phyloP scores from a whole-genome alignment of 1,140 invertebrate species.

The Polypedilum vanderplanki region DNA sequence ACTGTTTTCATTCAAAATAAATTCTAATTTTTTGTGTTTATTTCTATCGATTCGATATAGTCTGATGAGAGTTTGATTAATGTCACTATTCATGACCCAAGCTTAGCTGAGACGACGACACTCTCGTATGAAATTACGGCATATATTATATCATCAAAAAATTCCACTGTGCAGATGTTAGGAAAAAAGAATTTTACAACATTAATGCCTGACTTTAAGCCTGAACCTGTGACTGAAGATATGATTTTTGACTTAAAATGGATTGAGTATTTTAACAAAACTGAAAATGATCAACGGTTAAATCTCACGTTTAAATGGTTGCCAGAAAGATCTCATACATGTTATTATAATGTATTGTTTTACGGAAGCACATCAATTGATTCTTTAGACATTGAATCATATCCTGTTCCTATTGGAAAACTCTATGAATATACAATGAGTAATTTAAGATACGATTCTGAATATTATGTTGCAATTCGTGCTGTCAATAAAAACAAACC shows the following conservation, averaged over 20 bases:
- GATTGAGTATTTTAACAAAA: background rate
- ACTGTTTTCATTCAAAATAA: background rate
- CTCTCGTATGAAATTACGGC: background rate
- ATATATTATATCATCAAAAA: background rate
- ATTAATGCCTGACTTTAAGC: background rate
- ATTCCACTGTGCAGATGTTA: background rate
- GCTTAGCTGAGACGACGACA: background rate
- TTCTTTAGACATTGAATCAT: background rate
- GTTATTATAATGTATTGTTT: background rate
- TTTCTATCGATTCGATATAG: background rate
- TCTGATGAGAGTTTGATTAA: background rate
- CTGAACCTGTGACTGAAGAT: background rate
- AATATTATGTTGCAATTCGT: background rate
- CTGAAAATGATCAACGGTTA: background rate
- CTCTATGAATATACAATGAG: background rate
- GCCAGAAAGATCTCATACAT: background rate
- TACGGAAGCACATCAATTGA: background rate
- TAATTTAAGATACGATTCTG: background rate
- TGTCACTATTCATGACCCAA: background rate
- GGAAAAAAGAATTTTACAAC: background rate
- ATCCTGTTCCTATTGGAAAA: background rate
- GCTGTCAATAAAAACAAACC: background rate
- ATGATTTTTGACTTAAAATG: background rate
- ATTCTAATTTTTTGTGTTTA: constrained; percentile 3
- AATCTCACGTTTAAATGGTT: background rate